Evolutionary conservation across 1,140 invertebrate genomes (phyloP).

Genomic region (Protaetia brevitarsis): DNA sequence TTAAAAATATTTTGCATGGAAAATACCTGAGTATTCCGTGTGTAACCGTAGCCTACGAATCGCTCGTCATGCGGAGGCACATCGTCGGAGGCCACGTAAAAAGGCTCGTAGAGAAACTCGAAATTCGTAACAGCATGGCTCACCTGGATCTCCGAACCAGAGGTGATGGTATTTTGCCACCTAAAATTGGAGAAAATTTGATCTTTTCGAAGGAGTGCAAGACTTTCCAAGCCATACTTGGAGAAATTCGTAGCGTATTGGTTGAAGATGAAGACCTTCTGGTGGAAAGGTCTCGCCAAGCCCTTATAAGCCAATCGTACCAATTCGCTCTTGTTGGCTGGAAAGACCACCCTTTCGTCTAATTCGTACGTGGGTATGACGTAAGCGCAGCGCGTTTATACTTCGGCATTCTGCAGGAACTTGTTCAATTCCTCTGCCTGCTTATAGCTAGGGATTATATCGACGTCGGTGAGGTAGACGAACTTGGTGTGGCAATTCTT

Average conservation of each 20-base stretch:
- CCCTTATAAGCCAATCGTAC: conserved; percentile 70
- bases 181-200: conserved; percentile 41
- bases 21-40: conserved; percentile 86
- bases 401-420: conserved; percentile 56
- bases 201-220: not conserved
- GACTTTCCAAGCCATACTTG: conserved; percentile 56
- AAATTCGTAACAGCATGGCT: conserved; percentile 85
- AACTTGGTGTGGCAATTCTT: conserved; percentile 78
- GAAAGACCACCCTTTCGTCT: conserved; percentile 71
- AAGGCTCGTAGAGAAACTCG: conserved; percentile 89
- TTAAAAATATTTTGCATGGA: too few species aligned
- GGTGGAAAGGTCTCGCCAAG: conserved; percentile 85
- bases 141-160: conserved; percentile 61
- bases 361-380: conserved; percentile 92
- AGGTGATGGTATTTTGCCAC: conserved; percentile 55
- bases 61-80: conserved; percentile 85
- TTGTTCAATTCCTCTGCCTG: conserved; percentile 64
- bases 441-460: conserved; percentile 74
- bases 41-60: conserved; percentile 93
- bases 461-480: conserved; percentile 81
- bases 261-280: conserved; percentile 89
- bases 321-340: conserved; percentile 73
- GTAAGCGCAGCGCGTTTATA: conserved; percentile 71
- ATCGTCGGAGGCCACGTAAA: conserved; percentile 82
- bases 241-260: conserved; percentile 91